Base-by-base conservation (phyloP, 2,113 vertebrate species). In the Fulica atra region DNA sequence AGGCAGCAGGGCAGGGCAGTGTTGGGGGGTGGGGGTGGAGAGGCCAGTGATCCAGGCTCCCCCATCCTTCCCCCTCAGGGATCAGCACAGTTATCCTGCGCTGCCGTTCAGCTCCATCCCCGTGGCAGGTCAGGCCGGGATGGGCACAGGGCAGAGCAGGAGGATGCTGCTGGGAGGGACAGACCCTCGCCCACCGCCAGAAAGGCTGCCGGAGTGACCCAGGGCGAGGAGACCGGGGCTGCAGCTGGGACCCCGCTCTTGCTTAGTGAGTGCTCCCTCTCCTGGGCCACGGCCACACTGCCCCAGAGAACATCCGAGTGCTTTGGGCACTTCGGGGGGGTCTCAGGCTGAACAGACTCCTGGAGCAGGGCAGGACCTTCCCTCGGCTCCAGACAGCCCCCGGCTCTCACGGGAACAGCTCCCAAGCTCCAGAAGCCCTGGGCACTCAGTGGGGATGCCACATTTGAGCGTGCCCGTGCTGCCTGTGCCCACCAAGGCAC, bases 371-470 rank as follows among this genome's bases (percentile, higher is more conserved):
- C 50, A 48, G n/a, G 5, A 59, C 23, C 24, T 65, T 25, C 35
- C 25, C 18, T 26, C 6, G 0, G 44, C n/a, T 76, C 44, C 68
- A 54, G 29, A 33, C 0, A 0, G 48, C 20, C 66, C 48, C 24
- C 44, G 33, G 50, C 74, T 28, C 42, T 12, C 28, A 20, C 25
- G n/a, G 20, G 26, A 82, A 26, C 19, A 8, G 26, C 35, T 72
- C 23, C 31, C 10, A 53, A 50, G 2, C 31, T n/a, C 40, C 53
- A 6, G 24, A 77, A 65, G 18, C 87, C n/a, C 59, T 82, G 71
- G 31, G 7, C 35, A 23, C 60, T 44, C 72, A 15, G 2, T 40
- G 83, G 24, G 63, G 40, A 23, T 42, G 1, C 38, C 1, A 0
- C 15, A 26, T 50, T 26, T 50, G 53, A 82, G 23, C 2, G 0